These are phyloP conservation scores for Illadopsis cleaveri DNA, from an alignment of 2,113 vertebrate species.

Conservation along the genomic window DNA sequence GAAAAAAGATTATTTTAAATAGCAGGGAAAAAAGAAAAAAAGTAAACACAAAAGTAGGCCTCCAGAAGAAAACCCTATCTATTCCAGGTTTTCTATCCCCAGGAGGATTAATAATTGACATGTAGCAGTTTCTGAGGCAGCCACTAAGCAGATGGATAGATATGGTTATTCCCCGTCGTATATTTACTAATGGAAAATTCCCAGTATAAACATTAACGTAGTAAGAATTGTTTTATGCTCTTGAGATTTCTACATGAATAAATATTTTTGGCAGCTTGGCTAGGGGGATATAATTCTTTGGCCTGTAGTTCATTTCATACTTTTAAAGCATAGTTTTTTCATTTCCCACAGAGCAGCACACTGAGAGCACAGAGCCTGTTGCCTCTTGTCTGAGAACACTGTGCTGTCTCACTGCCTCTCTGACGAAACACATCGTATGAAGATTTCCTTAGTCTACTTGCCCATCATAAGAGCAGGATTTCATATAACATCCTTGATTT, in stretches of 20 bases:
- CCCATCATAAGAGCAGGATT: background rate
- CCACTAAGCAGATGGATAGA: constrained; percentile 11
- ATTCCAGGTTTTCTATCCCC: background rate
- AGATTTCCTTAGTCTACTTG: background rate
- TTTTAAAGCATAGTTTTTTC: background rate
- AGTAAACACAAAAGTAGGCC: background rate
- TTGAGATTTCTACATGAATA: constrained; percentile 36
- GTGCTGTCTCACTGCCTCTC: background rate
- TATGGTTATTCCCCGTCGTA: background rate
- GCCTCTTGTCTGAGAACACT: background rate
- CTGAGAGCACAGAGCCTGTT: background rate
- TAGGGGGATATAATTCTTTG: background rate
- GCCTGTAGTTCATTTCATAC: background rate
- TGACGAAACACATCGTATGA: background rate
- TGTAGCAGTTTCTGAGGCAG: background rate
- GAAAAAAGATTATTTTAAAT: background rate
- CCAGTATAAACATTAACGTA: constrained; percentile 14
- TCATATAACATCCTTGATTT: background rate
- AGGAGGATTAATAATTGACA: constrained; percentile 25
- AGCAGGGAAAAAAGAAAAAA: background rate
- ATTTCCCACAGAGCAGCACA: background rate
- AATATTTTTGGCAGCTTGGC: constrained; percentile 42
- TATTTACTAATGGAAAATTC: constrained; percentile 41
- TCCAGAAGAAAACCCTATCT: background rate
- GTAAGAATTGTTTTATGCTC: constrained; percentile 37